Evolutionary conservation across 1,140 invertebrate genomes (phyloP), one percentile per base, ranked within the genome.

Genomic region (Lerema accius): DNA sequence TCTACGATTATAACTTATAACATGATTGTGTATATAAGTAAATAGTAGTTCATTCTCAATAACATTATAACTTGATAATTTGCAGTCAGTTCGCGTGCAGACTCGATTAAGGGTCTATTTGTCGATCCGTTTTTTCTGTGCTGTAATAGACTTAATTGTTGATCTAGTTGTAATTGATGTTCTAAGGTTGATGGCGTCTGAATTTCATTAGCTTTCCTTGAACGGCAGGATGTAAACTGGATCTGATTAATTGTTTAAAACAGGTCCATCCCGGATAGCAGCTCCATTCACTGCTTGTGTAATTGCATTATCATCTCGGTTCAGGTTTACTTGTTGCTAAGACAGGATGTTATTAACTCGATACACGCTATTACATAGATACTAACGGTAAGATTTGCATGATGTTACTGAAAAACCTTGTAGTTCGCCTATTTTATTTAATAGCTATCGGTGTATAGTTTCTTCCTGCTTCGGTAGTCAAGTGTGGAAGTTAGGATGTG

Each of bases 171-270:
- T 32, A 32, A 32, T 32, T 6, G 28, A 6, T 23, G 23, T 7
- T 37, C 2, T 1, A 7, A 37, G 28, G 7, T 7, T 32, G 35
- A 40, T 60, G 45, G 32, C 46, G 39, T 35, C 16, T 60, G 45
- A 40, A 60, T 60, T 60, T 60, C 32, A 60, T 60, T 60, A 49
- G 45, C 35, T 35, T 37, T 77, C 77, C 74, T 75, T 69, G 65
- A 69, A 49, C 61, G 63, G 66, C 66, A 74, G 74, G 71, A 79
- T 70, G 69, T 63, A 65, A 68, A 74, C 68, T 65, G 53, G 63
- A 63, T 71, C 32, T 40, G 23, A 58, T 58, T 63, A 69, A 69
- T 63, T 62, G 51, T 60, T 59, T 19, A 46, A 46, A 46, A 65
- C 58, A 53, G 49, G 63, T 59, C 55, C 60, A 61, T 59, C 59